Evolutionary conservation across 2,113 vertebrate genomes (phyloP), one percentile per base, ranked within the genome.

Genomic region (Eubucco bourcierii): DNA sequence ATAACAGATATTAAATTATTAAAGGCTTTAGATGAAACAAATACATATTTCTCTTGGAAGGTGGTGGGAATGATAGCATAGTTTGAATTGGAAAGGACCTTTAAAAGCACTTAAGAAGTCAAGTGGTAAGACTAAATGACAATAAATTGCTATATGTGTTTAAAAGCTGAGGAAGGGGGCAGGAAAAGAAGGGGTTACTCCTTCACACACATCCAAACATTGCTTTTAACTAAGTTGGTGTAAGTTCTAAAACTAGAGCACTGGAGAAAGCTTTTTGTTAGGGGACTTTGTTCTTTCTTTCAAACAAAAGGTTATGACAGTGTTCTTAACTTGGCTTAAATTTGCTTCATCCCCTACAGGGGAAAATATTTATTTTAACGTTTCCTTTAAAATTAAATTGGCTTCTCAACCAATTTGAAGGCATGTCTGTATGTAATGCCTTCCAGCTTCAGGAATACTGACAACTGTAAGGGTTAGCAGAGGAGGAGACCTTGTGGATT

Each of bases 291-390:
- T 73, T 18, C 6, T 75, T 87, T 34, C 58, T 60, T 65, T 59
- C 64, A 64, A 80, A 37, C 74, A 13, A 80, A 87, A 60, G 17
- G 4, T 52, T 86, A 58, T 92, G 59, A 60, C 56, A 63, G 11
- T 55, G 72, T 85, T 95, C 75, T 90, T 89, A 80, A 85, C 67
- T 82, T 91, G 79, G 72, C 68, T 93, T 90, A 88, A 77, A 85
- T 78, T 77, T 93, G 37, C 76, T 95, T 2, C 68, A 60, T 90
- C 76, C 85, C 76, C 82, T 87, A 37, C 76, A 77, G 68, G 79
- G 82, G 72, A 90, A 94, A 95, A 93, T 95, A 90, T 77, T 96
- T 95, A 93, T 90, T 95, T 93, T 93, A 86, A 95, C 91, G 83
- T 90, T 95, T 94, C 85, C 70, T 95, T 73, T 94, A 80, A 85